These are phyloP conservation scores for Uromys caudimaculatus DNA, from an alignment of 2,797 vertebrate genomes.

Conservation along the genomic window DNA sequence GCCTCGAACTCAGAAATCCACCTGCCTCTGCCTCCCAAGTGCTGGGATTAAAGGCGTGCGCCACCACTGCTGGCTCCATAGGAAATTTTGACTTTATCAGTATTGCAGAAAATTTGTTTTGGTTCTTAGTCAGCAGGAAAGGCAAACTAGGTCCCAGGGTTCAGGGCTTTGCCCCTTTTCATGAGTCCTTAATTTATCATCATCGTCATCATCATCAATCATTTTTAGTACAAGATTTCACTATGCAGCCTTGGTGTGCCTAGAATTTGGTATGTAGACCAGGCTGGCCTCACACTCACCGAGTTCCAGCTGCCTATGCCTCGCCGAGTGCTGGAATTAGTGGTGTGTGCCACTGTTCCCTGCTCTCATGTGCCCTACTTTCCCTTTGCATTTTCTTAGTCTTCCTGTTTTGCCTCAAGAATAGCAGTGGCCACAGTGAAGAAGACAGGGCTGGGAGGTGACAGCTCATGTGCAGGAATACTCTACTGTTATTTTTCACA, in stretches of 20 bases:
- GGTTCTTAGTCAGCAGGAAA: not conserved
- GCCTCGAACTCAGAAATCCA: no score
- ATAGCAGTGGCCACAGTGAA: not conserved
- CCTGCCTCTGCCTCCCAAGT: no score
- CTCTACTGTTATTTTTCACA: constrained; percentile 8
- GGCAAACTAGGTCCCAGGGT: not conserved
- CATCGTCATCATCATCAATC: not conserved
- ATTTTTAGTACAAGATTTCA: not conserved
- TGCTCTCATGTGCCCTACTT: not conserved
- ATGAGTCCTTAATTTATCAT: not conserved
- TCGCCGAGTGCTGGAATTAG: not conserved
- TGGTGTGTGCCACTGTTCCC: not conserved
- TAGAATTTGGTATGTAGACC: not conserved
- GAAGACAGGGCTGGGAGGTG: not conserved
- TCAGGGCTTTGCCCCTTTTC: not conserved
- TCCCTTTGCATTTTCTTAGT: not conserved
- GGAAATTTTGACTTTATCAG: not conserved
- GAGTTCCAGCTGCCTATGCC: not conserved
- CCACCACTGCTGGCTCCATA: no score
- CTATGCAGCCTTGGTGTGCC: not conserved
- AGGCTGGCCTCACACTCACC: not conserved
- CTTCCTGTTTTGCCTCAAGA: not conserved
- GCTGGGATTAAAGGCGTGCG: no score
- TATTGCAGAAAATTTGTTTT: not conserved
- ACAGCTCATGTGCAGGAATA: constrained; percentile 14